Evolutionary conservation across 2,888 invertebrate species (phyloP).

Genomic region (Dendrolimus pini): DNA sequence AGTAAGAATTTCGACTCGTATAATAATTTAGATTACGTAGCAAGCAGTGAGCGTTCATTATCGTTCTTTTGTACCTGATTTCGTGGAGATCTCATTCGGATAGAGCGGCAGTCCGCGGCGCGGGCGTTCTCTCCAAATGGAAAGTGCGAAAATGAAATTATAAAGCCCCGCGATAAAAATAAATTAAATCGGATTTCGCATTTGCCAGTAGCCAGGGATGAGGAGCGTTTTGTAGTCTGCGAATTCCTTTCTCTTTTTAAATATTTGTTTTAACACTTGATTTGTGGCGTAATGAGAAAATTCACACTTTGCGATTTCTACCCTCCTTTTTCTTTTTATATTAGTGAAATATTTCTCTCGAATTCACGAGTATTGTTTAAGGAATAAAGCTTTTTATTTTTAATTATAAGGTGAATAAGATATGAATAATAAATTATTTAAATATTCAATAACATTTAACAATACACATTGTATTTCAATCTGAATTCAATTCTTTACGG

Average conservation of each 20-base stretch:
- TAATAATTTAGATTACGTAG: constrained; percentile 77
- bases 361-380: constrained; percentile 14
- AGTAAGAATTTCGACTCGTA: constrained; percentile 73
- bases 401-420: no score
- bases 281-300: constrained; percentile 72
- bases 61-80: constrained; percentile 77
- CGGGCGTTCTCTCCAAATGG: constrained; percentile 71
- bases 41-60: constrained; percentile 76
- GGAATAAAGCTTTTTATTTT: background rate
- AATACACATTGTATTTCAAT: no score
- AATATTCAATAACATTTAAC: no score
- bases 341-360: constrained; percentile 35
- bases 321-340: constrained; percentile 36
- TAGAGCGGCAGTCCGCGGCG: constrained; percentile 70
- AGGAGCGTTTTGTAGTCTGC: constrained; percentile 67
- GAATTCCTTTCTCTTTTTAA: constrained; percentile 70
- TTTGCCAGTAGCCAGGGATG: constrained; percentile 70
- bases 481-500: no score
- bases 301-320: constrained; percentile 62
- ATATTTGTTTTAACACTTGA: constrained; percentile 74
- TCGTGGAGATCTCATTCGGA: constrained; percentile 75
- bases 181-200: constrained; percentile 77
- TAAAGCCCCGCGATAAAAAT: constrained; percentile 76
- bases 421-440: no score
- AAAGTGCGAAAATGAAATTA: constrained; percentile 78